Conservation (phyloP, 2,888 invertebrate genomes). For the Scrobipalpa atriplicella region DNA sequence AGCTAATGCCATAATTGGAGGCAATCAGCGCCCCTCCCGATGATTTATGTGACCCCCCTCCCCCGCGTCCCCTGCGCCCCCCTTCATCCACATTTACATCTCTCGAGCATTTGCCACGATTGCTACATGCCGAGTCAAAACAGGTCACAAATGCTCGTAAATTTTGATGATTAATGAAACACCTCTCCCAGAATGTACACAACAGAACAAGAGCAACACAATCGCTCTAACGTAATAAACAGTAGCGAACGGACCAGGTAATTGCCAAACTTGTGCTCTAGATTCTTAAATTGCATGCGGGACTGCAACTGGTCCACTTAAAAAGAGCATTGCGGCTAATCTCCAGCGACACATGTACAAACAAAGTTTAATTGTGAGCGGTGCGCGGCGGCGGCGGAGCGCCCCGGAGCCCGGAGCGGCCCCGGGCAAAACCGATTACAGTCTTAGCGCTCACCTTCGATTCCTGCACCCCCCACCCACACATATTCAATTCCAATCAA, state of each 20-base stretch:
- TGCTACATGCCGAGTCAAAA: slow-evolving; percentile 27
- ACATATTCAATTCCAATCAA: slow-evolving; percentile 83
- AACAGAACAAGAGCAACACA: neutral
- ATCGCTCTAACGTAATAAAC: slow-evolving; percentile 18
- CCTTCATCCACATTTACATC: slow-evolving; percentile 61
- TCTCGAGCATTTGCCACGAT: slow-evolving; percentile 59
- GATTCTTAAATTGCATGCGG: slow-evolving; percentile 77
- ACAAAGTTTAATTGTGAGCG: slow-evolving; percentile 82
- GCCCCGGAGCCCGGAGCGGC: slow-evolving; percentile 42
- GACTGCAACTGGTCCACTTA: slow-evolving; percentile 75
- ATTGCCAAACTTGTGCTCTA: slow-evolving; percentile 66
- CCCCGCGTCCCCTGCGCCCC: slow-evolving; percentile 36
- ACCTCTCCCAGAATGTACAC: neutral
- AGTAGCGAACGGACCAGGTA: slow-evolving; percentile 37
- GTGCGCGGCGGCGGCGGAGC: slow-evolving; percentile 35
- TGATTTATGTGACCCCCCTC: slow-evolving; percentile 64
- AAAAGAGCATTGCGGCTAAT: slow-evolving; percentile 81
- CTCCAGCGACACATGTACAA: slow-evolving; percentile 81
- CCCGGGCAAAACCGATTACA: slow-evolving; percentile 81
- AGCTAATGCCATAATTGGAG: slow-evolving; percentile 80
- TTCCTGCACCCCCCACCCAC: slow-evolving; percentile 66
- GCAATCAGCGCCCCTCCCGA: slow-evolving; percentile 73
- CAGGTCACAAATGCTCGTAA: slow-evolving; percentile 21
- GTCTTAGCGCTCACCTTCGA: slow-evolving; percentile 82
- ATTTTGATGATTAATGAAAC: slow-evolving; percentile 18